phyloP scores from a whole-genome alignment of 2,888 invertebrate species.

The Megaustenia siamemsis region DNA sequence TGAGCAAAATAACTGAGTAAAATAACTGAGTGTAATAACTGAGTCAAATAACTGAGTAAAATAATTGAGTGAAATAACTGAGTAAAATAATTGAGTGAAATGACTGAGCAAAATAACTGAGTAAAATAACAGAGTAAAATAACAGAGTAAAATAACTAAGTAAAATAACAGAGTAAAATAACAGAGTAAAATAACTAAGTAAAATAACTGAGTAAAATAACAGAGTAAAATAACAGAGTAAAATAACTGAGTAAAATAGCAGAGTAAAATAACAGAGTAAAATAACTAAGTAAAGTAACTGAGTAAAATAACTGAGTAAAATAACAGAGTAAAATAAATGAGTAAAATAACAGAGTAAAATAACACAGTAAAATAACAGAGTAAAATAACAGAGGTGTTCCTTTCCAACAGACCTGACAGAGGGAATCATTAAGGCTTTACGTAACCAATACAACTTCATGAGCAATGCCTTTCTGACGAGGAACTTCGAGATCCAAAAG shows the following conservation, averaged over 20 bases:
- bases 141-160: not conserved
- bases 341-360: not conserved
- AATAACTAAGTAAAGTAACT: not conserved
- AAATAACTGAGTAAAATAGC: not conserved
- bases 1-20: too few species aligned
- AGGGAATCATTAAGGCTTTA: conserved; percentile 68
- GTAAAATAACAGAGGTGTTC: not conserved
- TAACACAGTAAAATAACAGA: not conserved
- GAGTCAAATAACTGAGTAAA: too few species aligned
- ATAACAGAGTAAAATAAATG: not conserved
- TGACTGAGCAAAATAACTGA: too few species aligned
- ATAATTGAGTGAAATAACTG: too few species aligned
- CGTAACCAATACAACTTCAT: conserved; percentile 72
- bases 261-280: too few species aligned
- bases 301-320: not conserved
- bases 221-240: too few species aligned
- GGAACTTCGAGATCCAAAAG: conserved; percentile 67
- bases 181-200: not conserved
- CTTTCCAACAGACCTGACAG: conserved; percentile 56
- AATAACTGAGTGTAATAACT: too few species aligned
- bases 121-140: not conserved
- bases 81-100: too few species aligned
- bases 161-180: not conserved
- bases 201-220: too few species aligned
- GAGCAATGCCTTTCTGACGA: conserved; percentile 67